Base-by-base conservation (phyloP, 64 coral and sea anemone species). In the Porites lutea region DNA sequence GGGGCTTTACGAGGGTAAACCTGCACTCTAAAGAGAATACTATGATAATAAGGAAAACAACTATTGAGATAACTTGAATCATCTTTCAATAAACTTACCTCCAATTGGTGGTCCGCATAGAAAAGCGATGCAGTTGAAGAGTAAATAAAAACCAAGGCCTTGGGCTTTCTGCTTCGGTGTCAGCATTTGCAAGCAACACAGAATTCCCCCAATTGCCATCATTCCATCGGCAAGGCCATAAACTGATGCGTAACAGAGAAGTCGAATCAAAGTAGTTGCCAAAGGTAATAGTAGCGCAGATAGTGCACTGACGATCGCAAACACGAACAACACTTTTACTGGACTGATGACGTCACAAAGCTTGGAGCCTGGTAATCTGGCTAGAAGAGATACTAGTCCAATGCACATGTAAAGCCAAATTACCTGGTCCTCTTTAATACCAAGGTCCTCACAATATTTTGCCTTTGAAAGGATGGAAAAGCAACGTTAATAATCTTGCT, bases 121-220 rank as follows among this genome's bases (percentile, higher is more conserved):
- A 49, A 48, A 5, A 21, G 62, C 81, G 1, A 10, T 19, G 19
- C 81, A 50, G 22, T 68, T 51, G 18, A 48, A 84, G 48, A 68
- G 48, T 19, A 52, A 47, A 21, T 11, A 64, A 52, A 84, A 84
- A 7, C 81, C 81, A 46, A 68, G 69, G 64, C 81, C 81, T 68
- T 84, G 81, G 52, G 81, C 81, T 68, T 84, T 84, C 23, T 84
- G 81, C 69, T 22, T 65, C 81, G 10, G 63, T 22, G 81, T 84
- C 1, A 84, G 81, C 12, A 7, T 69, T 69, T 84, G 7, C 2
- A 52, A 10, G 19, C 2, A 6, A 52, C 62, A 68, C 43, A 84
- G 18, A 65, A 84, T 51, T 12, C 1, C 7, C 10, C 62, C 81
- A 84, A 84, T 67, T 19, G 81, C 63, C 63, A 84, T 84, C 45